phyloP scores from a whole-genome alignment of 2,797 vertebrate genomes.

The Danio choprae region DNA sequence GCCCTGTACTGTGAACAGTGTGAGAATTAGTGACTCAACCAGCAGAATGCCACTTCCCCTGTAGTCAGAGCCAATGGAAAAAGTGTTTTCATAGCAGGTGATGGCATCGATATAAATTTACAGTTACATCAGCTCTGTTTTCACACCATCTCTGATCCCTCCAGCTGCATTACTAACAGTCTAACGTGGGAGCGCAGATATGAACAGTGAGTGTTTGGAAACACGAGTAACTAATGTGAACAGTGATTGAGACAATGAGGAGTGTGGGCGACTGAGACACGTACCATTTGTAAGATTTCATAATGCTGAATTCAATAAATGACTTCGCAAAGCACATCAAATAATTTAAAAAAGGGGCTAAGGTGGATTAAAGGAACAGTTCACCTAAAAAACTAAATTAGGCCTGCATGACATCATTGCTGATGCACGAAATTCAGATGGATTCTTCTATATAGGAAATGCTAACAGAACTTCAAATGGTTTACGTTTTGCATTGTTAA shows the following conservation, averaged over 20 bases:
- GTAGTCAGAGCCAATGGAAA: conserved; percentile 53
- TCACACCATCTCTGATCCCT: conserved; percentile 54
- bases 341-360: background rate
- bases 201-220: conserved; percentile 25
- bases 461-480: too few relatives aligned
- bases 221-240: conserved; percentile 27
- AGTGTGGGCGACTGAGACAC: conserved; percentile 29
- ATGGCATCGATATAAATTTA: conserved; percentile 46
- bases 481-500: too few relatives aligned
- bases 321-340: background rate
- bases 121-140: conserved; percentile 57
- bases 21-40: conserved; percentile 67
- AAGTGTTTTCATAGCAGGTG: conserved; percentile 39
- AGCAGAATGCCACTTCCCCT: conserved; percentile 50
- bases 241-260: conserved; percentile 40
- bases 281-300: background rate
- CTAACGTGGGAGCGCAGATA: conserved; percentile 17
- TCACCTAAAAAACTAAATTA: background rate
- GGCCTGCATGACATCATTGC: too few relatives aligned
- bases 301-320: background rate
- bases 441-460: too few relatives aligned
- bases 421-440: too few relatives aligned
- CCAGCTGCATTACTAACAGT: conserved; percentile 5
- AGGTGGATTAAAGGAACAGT: background rate
- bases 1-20: conserved; percentile 56